Conservation (phyloP, 2,888 invertebrate genomes). For the Rhamphomyia laevipes region DNA sequence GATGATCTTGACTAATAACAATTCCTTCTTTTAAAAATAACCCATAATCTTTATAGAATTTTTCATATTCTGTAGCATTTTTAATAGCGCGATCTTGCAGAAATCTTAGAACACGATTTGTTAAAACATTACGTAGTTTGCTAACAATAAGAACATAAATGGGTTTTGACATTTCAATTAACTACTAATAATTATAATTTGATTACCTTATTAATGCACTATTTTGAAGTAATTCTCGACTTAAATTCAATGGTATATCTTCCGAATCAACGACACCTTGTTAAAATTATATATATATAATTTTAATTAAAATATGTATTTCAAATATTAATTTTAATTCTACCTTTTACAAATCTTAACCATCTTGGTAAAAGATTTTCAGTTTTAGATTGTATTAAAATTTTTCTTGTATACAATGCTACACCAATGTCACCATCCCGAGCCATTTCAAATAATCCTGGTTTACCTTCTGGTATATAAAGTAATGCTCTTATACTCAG, state of each 20-base stretch:
- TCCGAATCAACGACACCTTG: constrained; percentile 94
- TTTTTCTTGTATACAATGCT: constrained; percentile 81
- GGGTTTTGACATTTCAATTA: neutral
- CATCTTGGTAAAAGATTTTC: constrained; percentile 88
- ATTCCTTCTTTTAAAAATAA: constrained; percentile 93
- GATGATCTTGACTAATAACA: constrained; percentile 66
- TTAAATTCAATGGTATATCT: constrained; percentile 94
- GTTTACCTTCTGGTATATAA: constrained; percentile 89
- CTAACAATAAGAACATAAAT: constrained; percentile 33
- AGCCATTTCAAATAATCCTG: constrained; percentile 81
- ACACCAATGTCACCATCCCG: constrained; percentile 76
- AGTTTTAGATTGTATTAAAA: constrained; percentile 83
- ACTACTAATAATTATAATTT: neutral
- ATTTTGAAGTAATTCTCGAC: constrained; percentile 90
- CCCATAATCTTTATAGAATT: constrained; percentile 86
- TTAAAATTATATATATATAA: neutral
- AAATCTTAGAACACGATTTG: constrained; percentile 71
- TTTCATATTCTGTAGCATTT: constrained; percentile 64
- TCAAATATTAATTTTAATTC: constrained; percentile 30
- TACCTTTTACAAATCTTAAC: constrained; percentile 83
- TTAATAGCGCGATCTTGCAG: constrained; percentile 76
- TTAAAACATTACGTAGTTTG: constrained; percentile 72
- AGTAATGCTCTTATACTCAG: constrained; percentile 80
- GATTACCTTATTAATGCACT: constrained; percentile 66
- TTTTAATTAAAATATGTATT: neutral